A percentile compares a stretch with the other conserved stretches of the same genome.
Evolutionary conservation across 1,140 invertebrate genomes (phyloP).

Genomic region (Heliconius hermathena): DNA sequence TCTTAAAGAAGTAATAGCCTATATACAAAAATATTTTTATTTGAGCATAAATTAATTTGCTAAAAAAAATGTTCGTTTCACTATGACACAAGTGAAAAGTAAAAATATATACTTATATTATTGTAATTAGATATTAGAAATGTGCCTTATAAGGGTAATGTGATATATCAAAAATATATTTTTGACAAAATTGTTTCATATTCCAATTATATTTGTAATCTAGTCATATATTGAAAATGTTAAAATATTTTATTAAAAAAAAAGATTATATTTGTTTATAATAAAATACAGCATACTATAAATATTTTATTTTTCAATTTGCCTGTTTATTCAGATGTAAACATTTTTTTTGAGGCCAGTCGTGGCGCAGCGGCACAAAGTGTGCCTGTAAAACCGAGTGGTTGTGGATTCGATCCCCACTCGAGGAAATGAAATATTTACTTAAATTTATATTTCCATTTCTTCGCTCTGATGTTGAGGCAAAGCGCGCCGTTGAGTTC

Average conservation of each 20-base stretch:
- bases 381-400: too few relatives aligned
- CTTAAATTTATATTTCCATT: too few relatives aligned
- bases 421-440: too few relatives aligned
- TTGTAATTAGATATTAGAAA: not conserved
- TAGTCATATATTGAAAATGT: conserved; percentile 7
- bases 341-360: not conserved
- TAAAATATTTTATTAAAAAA: not conserved
- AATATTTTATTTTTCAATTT: not conserved
- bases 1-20: not conserved
- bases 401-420: too few relatives aligned
- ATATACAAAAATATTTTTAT: not conserved
- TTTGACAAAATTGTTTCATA: not conserved
- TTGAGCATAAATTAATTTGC: too few relatives aligned
- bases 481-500: too few relatives aligned
- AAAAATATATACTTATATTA: not conserved
- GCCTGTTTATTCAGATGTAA: too few relatives aligned
- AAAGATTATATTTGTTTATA: not conserved
- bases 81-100: not conserved
- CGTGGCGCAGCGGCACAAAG: too few relatives aligned
- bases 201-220: not conserved
- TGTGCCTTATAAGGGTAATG: not conserved
- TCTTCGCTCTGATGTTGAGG: too few relatives aligned
- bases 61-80: too few relatives aligned
- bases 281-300: not conserved
- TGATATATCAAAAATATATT: conserved; percentile 2